Conservation (phyloP, 2,888 invertebrate species). For the Leptarthrus brevirostris region DNA sequence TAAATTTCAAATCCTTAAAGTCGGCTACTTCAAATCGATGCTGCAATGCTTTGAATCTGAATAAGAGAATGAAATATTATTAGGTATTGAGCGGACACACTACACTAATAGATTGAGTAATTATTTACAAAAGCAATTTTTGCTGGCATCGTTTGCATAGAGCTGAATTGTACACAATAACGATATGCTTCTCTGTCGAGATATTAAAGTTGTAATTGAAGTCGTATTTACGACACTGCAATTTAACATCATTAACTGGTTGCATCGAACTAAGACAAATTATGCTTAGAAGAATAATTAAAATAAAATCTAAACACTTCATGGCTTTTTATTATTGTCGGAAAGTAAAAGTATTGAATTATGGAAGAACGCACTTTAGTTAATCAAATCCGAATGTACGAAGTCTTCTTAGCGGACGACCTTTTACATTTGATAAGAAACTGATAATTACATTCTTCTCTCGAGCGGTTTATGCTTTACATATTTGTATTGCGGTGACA, state of each 20-base stretch:
- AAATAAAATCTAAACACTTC: not conserved
- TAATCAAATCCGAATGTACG: no score
- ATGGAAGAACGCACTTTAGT: no score
- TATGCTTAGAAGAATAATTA: no score
- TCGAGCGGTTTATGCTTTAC: no score
- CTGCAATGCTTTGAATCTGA: conserved; percentile 51
- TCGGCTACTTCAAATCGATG: conserved; percentile 47
- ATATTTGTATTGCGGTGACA: no score
- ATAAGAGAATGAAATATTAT: no score
- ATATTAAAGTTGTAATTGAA: conserved; percentile 48
- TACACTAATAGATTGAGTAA: not conserved
- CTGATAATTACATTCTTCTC: no score
- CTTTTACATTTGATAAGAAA: no score
- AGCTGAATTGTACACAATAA: conserved; percentile 48
- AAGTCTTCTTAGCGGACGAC: no score
- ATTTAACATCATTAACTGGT: conserved; percentile 1
- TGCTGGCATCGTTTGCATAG: conserved; percentile 48
- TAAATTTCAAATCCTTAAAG: conserved; percentile 46
- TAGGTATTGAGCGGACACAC: not conserved
- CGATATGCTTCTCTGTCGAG: conserved; percentile 21
- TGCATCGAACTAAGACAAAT: not conserved
- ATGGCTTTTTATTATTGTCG: no score
- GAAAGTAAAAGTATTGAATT: no score
- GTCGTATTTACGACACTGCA: conserved; percentile 48
- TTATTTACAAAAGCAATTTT: conserved; percentile 50